phyloP scores from a whole-genome alignment of 2,113 vertebrate species.

The Nipponia nippon region DNA sequence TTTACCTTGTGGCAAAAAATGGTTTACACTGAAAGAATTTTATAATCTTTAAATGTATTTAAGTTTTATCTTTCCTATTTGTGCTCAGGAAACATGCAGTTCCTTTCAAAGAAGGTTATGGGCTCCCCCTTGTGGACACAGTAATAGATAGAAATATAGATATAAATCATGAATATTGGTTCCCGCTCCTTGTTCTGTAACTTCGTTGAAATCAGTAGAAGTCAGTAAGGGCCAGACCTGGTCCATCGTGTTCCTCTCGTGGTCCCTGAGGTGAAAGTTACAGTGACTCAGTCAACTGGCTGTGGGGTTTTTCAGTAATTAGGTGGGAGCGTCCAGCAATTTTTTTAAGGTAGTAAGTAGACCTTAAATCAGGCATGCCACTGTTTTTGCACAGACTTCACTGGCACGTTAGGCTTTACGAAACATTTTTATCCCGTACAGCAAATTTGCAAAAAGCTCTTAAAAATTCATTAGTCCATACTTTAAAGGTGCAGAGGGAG shows the following conservation, averaged over 20 bases:
- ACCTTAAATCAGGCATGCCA: neutral
- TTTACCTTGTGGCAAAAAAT: neutral
- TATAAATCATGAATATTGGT: fast-evolving
- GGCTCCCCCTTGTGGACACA: conserved; percentile 18
- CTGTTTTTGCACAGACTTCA: neutral
- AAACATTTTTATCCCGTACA: neutral
- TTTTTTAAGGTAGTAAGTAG: neutral
- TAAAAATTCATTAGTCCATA: neutral
- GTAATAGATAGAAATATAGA: neutral
- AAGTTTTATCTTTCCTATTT: neutral
- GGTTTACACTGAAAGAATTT: neutral
- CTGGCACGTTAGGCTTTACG: fast-evolving
- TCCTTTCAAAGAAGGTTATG: neutral
- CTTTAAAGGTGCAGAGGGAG: neutral
- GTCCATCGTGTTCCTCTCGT: fast-evolving
- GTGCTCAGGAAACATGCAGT: too few relatives aligned
- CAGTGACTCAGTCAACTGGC: neutral
- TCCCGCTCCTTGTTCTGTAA: neutral
- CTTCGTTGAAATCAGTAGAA: neutral
- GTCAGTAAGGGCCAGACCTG: neutral
- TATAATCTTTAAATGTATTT: neutral
- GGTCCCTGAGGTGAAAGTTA: neutral
- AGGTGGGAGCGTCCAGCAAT: neutral
- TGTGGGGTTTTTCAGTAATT: neutral
- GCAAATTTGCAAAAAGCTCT: neutral